Evolutionary conservation across 2,888 invertebrate genomes (phyloP).

Genomic region (Vannuccia rotundouncinata): DNA sequence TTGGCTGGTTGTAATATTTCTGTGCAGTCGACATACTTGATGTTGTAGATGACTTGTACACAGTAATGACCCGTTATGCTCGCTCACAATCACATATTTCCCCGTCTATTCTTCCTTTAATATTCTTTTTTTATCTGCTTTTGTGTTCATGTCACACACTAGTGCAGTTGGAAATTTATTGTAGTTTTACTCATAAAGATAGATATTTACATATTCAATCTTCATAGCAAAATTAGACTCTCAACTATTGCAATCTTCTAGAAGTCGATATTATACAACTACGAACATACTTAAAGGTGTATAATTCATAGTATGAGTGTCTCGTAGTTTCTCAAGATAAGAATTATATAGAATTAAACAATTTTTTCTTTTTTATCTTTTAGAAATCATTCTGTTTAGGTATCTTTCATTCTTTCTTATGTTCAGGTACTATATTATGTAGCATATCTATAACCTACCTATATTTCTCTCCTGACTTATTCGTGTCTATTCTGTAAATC

Average conservation of each 20-base stretch:
- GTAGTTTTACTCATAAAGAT: background rate
- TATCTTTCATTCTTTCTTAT: background rate
- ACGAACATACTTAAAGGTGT: too few species aligned
- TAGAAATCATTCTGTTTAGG: too few species aligned
- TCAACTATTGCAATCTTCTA: too few species aligned
- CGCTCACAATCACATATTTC: background rate
- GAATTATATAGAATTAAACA: too few species aligned
- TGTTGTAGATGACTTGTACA: background rate
- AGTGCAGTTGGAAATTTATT: background rate
- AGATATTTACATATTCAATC: background rate
- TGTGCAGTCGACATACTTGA: background rate
- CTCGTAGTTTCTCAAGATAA: too few species aligned
- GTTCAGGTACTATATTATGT: background rate
- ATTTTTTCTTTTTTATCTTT: too few species aligned
- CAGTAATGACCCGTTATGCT: background rate
- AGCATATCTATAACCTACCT: background rate
- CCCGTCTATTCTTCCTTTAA: background rate
- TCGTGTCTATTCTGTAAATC: background rate
- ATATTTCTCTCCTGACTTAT: background rate
- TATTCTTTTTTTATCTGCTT: background rate
- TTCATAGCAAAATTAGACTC: too few species aligned
- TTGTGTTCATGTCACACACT: background rate
- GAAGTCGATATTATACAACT: too few species aligned
- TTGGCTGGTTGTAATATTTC: background rate
- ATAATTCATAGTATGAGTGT: too few species aligned